Base-by-base conservation (phyloP, 2,113 vertebrate species). In the Nymphicus hollandicus region DNA sequence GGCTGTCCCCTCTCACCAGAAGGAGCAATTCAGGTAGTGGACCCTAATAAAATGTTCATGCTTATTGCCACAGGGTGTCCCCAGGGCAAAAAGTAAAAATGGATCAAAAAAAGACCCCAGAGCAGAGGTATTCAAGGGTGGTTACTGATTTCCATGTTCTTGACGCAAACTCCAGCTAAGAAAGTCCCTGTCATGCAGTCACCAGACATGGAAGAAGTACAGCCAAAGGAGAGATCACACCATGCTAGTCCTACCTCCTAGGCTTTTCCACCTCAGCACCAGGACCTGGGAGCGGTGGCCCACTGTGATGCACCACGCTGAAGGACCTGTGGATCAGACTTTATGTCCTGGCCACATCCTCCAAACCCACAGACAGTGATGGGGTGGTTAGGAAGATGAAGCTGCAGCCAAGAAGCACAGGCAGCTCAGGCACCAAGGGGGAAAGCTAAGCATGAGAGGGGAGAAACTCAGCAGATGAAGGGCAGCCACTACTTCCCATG, bases 201-300 rank as follows among this genome's bases (percentile, higher is more conserved):
- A 47, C 9, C 41, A 80, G 37, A 44, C 2, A 0, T 23, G 13
- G 55, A 74, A 17, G 47, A 80, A n/a, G 46, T n/a, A 43, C 46
- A 55, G 6, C 4, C 7, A 73, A 56, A 63, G 27, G 6, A 44
- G 13, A 46, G 3, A 31, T 50, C 61, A 23, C 24, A 56, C 24
- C 23, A 27, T 1, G 1, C 28, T 56, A 31, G 47, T 63, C 41
- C 33, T n/a, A 23, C 8, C 23, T 56, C 61, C 20, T n/a, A 15
- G 27, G 18, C 31, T 68, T 68, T 79, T 71, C 39, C n/a, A 47
- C n/a, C 24, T 35, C 37, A 52, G 19, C 8, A 28, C 35, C 0
- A 0, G 63, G 20, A 33, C 14, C 10, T 35, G 28, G 43, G 9
- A 56, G 23, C 1, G 0, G 41, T 55, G 15, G 27, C 18, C 63